Base-by-base conservation (phyloP, 2,888 invertebrate genomes). In the Coleophora deauratella region DNA sequence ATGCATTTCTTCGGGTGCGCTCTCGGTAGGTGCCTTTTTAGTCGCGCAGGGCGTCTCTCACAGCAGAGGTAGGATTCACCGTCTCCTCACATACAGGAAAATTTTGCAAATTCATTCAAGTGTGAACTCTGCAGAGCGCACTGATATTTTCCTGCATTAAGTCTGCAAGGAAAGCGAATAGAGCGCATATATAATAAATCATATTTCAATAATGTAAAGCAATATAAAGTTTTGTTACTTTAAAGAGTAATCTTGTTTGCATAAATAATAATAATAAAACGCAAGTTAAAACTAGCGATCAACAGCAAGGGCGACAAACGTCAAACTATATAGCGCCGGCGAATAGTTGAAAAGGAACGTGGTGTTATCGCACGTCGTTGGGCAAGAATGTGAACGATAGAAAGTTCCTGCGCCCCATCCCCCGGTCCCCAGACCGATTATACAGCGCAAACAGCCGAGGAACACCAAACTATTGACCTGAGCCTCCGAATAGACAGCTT, bases 401-500 rank as follows among this genome's bases (percentile, higher is more conserved):
- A 70, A 80, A 78, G 66, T 73, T 76, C 59, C 49, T 57, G 63
- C 51, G 49, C 62, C 21, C 21, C 21, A 6, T 3, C 3, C 21
- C 21, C 49, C 58, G 63, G 52, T 49, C 62, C 34, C 32, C 33
- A 37, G 37, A 51, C 43, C 51, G 63, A 71, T 74, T 66, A 74
- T 69, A 70, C 66, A 72, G 59, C 62, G 67, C 69, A 69, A 80
- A 78, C 74, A 76, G 66, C 69, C 62, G 59, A 59, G 55, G 64
- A 70, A 72, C 69, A 75, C 67, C 70, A 59, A 76, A 79, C 74
- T 81, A 81, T 82, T 79, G 80, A 80, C 75, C 76, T 76, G 68
- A 64, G 68, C 65, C 72, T 65, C 62, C 61, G 69, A 71, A 74
- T 70, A 78, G 74, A 77, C 69, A 75, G 73, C 75, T 73, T 82